Evolutionary conservation across 1,140 invertebrate species (phyloP), one percentile per base, ranked within the genome.

Genomic region (Drosophila equinoxialis): DNA sequence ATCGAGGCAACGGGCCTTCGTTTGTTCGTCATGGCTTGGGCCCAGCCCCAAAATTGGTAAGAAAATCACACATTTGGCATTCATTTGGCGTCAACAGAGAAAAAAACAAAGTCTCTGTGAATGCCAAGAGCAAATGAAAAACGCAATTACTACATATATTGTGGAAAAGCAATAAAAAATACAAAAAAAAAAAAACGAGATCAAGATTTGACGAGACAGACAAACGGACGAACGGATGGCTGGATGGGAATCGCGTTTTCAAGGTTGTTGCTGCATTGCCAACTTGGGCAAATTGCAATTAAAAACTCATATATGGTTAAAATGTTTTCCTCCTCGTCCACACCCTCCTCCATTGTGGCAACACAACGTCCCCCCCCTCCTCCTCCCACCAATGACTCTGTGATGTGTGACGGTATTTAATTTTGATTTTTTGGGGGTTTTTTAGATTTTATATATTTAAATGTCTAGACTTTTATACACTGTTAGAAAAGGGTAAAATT

Each of bases 211-310:
- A 78, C 48, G 45, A 51, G 45, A 10, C 42, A 6, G 42, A 45
- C 7, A 11, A n/a, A 11, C 8, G 45, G 45, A 51, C 14, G 7
- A 6, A 17, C 7, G 13, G 6, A 14, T 48, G 68, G 62, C 63
- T 42, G 59, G 63, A 48, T 58, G 63, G 75, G 45, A 51, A 87
- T 87, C 79, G 82, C 82, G 84, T 82, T 86, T 87, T 86, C 82
- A 86, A 86, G 83, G 83, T 86, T 86, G 83, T 87, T 83, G 74
- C 78, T 77, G 82, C 83, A 79, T 87, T 86, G 83, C 83, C 83
- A 76, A 87, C 83, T 74, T 83, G 79, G 83, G 83, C 58, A 79
- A 51, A 51, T 66, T 89, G 83, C 83, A 86, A 86, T 86, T 86
- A 86, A 86, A 51, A 87, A 79, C 69, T 61, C 77, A 82, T 87